Evolutionary conservation across 2,113 vertebrate species (phyloP).

Genomic region (Azemiops feae): DNA sequence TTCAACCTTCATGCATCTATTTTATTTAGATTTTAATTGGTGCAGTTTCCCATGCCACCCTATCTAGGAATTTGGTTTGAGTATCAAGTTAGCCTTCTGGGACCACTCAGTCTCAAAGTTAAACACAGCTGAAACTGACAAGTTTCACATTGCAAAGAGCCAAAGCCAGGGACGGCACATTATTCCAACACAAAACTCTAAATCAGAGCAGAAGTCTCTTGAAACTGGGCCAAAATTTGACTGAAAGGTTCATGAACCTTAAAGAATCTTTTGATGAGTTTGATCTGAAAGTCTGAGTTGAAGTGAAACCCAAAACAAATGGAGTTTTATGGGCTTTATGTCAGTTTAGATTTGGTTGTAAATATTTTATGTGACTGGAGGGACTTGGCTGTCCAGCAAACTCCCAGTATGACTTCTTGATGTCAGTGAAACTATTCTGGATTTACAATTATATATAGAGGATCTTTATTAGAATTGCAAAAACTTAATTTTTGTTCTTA

Average conservation of each 20-base stretch:
- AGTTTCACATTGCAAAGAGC: slow-evolving; percentile 55
- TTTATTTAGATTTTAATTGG: slow-evolving; percentile 36
- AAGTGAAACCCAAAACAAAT: slow-evolving; percentile 54
- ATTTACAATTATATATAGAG: slow-evolving; percentile 31
- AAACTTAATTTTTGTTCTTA: slow-evolving; percentile 60
- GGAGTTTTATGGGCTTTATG: slow-evolving; percentile 44
- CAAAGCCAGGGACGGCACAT: slow-evolving; percentile 54
- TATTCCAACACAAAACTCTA: slow-evolving; percentile 62
- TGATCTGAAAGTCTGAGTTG: slow-evolving; percentile 48
- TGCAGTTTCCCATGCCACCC: slow-evolving; percentile 40
- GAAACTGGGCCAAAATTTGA: slow-evolving; percentile 60
- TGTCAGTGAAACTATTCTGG: slow-evolving; percentile 44
- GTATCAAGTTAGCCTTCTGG: slow-evolving; percentile 45
- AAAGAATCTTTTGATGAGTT: slow-evolving; percentile 65
- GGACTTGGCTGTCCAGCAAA: slow-evolving; percentile 47
- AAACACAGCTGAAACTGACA: slow-evolving; percentile 33
- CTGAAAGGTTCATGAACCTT: slow-evolving; percentile 68
- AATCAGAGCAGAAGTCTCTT: slow-evolving; percentile 58
- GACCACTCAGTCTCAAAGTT: slow-evolving; percentile 41
- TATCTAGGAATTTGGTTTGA: slow-evolving; percentile 35
- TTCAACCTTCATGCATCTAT: slow-evolving; percentile 25
- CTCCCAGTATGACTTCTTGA: slow-evolving; percentile 47
- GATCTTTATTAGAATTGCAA: slow-evolving; percentile 49
- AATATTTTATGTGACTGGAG: slow-evolving; percentile 55
- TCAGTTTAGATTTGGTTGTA: slow-evolving; percentile 55